phyloP scores from a whole-genome alignment of 2,113 vertebrate species.

The Bagarius yarrelli region DNA sequence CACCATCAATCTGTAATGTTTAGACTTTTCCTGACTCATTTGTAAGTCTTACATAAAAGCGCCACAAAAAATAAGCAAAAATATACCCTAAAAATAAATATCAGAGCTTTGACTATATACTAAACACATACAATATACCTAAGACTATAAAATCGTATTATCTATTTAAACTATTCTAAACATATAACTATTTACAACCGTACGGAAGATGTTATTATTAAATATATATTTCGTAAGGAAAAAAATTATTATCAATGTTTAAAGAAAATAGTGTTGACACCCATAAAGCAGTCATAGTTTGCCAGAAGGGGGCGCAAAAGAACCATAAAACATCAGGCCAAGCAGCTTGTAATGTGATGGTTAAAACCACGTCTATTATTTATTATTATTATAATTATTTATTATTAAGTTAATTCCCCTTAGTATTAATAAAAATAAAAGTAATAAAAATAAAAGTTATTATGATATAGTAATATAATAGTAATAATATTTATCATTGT shows the following conservation, averaged over 20 bases:
- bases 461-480: no score
- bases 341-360: background rate
- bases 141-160: background rate
- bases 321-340: background rate
- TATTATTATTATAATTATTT: no score
- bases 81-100: background rate
- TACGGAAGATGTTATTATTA: background rate
- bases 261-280: background rate
- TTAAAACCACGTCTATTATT: background rate
- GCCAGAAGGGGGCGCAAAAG: conserved; percentile 26
- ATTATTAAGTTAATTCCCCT: no score
- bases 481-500: no score
- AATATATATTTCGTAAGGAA: background rate
- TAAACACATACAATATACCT: background rate
- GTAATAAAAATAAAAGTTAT: no score
- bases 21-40: background rate
- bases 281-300: background rate
- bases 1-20: background rate
- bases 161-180: background rate
- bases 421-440: no score
- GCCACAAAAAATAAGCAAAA: background rate
- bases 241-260: background rate
- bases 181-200: background rate
- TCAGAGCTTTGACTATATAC: background rate
- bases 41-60: background rate